phyloP scores from a whole-genome alignment of 2,888 invertebrate genomes.

The Volucella inflata region DNA sequence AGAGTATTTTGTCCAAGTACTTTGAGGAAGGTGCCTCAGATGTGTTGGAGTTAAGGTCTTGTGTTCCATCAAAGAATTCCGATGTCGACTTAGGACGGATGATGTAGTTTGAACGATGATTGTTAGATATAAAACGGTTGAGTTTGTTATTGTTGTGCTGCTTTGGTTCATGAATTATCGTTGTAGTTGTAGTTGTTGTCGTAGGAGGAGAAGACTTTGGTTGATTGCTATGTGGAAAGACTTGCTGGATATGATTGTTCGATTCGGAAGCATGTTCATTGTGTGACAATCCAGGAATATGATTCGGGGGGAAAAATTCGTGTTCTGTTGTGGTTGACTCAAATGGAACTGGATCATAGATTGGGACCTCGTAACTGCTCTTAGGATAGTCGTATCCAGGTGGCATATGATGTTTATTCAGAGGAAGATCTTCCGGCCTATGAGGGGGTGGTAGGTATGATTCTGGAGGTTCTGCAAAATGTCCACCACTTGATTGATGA shows the following conservation, averaged over 20 bases:
- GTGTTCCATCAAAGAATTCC: constrained; percentile 44
- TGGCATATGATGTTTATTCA: constrained; percentile 80
- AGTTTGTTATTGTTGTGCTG: constrained; percentile 56
- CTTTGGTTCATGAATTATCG: constrained; percentile 16
- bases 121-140: constrained; percentile 30
- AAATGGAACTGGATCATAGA: constrained; percentile 82
- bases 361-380: constrained; percentile 83
- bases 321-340: constrained; percentile 79
- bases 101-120: constrained; percentile 31
- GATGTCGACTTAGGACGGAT: constrained; percentile 26
- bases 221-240: constrained; percentile 1
- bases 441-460: constrained; percentile 73
- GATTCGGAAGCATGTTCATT: constrained; percentile 59
- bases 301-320: constrained; percentile 63
- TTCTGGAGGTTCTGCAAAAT: constrained; percentile 78
- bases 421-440: constrained; percentile 80
- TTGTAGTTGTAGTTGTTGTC: constrained; percentile 3
- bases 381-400: constrained; percentile 82
- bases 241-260: constrained; percentile 40
- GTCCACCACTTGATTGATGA: constrained; percentile 68
- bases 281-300: background rate
- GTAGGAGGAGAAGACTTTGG: constrained; percentile 2
- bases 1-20: constrained; percentile 65
- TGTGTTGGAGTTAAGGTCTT: constrained; percentile 46
- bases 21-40: constrained; percentile 58